Evolutionary conservation across 1,140 invertebrate species (phyloP).

Genomic region (Wiebesia pumilae): DNA sequence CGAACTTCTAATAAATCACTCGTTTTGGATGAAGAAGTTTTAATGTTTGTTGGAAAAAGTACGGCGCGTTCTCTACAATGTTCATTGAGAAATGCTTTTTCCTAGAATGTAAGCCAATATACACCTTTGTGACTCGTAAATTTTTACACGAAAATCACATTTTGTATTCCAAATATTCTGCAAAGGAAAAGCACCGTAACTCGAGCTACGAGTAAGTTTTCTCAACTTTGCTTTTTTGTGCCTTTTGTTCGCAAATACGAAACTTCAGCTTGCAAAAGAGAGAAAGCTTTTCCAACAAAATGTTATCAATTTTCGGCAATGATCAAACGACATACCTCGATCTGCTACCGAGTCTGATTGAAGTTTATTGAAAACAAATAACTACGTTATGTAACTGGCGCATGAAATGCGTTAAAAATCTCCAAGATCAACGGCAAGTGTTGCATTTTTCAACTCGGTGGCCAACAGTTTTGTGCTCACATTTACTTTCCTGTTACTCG

Average conservation of each 20-base stretch:
- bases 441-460: too few species aligned
- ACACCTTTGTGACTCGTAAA: constrained; percentile 14
- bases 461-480: too few species aligned
- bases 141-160: constrained; percentile 20
- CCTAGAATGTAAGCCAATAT: constrained; percentile 7
- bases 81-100: constrained; percentile 5
- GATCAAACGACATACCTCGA: too few species aligned
- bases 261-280: background rate
- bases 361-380: too few species aligned
- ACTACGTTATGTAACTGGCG: background rate
- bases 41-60: background rate
- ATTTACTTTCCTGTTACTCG: too few species aligned
- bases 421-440: too few species aligned
- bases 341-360: too few species aligned
- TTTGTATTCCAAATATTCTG: too few species aligned
- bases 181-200: background rate
- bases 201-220: background rate
- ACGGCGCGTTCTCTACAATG: too few species aligned
- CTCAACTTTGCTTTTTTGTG: background rate
- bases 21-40: background rate
- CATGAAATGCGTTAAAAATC: background rate
- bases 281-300: background rate
- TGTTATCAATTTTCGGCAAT: background rate
- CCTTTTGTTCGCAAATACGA: background rate
- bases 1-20: background rate